A percentile compares a stretch with the other conserved stretches of the same genome.
phyloP scores from a whole-genome alignment of 2,797 vertebrate genomes.

The Buphagus erythrorhynchus region DNA sequence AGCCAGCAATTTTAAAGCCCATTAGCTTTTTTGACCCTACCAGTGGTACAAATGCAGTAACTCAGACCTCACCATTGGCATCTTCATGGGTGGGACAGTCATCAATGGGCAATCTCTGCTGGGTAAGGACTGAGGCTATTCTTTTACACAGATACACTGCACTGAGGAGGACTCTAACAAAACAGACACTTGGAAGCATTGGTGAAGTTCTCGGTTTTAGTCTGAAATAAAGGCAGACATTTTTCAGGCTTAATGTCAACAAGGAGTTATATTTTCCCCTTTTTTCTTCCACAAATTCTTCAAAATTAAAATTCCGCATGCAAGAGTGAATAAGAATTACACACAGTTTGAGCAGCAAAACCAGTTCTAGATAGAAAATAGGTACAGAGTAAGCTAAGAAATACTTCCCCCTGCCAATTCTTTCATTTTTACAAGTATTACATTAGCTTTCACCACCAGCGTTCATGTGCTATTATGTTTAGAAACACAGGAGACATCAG shows the following conservation, averaged over 20 bases:
- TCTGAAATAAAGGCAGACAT: neutral
- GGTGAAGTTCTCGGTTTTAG: neutral
- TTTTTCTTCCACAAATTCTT: neutral
- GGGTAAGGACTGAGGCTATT: neutral
- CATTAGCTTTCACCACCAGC: neutral
- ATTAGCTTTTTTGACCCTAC: neutral
- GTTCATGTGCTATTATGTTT: rapidly evolving
- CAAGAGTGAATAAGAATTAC: neutral
- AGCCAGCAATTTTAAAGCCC: neutral
- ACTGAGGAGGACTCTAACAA: neutral
- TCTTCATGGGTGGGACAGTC: neutral
- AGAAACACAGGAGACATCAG: neutral
- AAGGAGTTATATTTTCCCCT: neutral
- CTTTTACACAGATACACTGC: neutral
- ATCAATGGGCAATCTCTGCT: neutral
- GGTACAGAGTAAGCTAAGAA: neutral
- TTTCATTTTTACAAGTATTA: neutral
- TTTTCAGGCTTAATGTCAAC: neutral
- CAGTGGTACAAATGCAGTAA: neutral
- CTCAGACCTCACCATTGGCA: neutral
- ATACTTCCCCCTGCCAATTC: neutral
- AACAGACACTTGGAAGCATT: neutral
- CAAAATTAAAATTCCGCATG: neutral
- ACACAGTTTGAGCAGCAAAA: neutral
- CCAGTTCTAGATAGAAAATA: neutral